Conservation (phyloP, 2,888 invertebrate species). For the Archips crataeganus region DNA sequence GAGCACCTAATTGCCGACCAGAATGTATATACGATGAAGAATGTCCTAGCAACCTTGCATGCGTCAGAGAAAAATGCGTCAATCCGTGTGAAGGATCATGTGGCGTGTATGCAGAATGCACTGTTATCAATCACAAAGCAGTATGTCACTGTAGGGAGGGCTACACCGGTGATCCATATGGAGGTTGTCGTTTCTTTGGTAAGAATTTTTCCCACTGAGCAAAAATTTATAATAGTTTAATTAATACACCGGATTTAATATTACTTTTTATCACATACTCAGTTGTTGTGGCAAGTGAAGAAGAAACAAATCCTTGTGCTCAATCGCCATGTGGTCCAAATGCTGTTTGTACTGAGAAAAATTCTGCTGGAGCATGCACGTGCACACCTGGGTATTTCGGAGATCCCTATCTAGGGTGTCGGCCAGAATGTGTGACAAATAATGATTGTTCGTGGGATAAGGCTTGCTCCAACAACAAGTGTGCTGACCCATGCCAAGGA, state of each 20-base stretch:
- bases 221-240: neutral
- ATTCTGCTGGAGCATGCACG: constrained; percentile 93
- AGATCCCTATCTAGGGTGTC: constrained; percentile 94
- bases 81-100: constrained; percentile 95
- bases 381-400: constrained; percentile 94
- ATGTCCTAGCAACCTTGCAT: constrained; percentile 93
- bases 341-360: constrained; percentile 92
- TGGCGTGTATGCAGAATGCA: constrained; percentile 91
- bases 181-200: constrained; percentile 87
- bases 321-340: constrained; percentile 95
- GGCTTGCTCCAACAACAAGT: constrained; percentile 94
- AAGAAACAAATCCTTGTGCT: constrained; percentile 91
- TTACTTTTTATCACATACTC: constrained; percentile 47
- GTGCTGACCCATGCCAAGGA: constrained; percentile 93
- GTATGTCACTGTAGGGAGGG: constrained; percentile 92
- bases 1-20: constrained; percentile 94
- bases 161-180: constrained; percentile 94
- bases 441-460: constrained; percentile 91
- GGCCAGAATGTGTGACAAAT: constrained; percentile 94
- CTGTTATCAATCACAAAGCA: constrained; percentile 93
- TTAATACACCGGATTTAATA: constrained; percentile 5
- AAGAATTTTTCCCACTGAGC: constrained; percentile 49
- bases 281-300: constrained; percentile 87
- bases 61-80: constrained; percentile 92
- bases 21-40: constrained; percentile 94